Evolutionary conservation across 1,140 invertebrate genomes (phyloP), one percentile per base, ranked within the genome.

Genomic region (Nasonia vitripennis): DNA sequence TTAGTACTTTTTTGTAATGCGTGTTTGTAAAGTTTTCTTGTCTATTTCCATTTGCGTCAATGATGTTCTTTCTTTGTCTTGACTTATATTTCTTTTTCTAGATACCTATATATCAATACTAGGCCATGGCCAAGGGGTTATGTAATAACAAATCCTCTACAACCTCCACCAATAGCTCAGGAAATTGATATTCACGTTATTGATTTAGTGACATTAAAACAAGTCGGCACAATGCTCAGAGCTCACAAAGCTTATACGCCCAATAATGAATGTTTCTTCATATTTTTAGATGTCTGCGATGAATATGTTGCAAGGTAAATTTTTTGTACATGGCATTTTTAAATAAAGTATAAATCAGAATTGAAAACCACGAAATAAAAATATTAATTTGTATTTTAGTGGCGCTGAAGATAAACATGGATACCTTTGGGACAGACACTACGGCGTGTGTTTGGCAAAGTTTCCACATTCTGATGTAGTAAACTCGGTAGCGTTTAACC

Each of bases 111-210:
- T 92, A 97, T 98, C 0, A 98, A 98, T 90, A 96, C 96, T 88
- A 94, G 97, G 84, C 96, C 97, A 1, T 98, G 97, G 97, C 97
- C 97, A 2, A 94, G 95, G 88, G 95, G 95, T 81, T 98, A 97
- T 90, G 93, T 94, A 20, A 98, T 98, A 86, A 95, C 95, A 7
- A 96, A 97, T 94, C 96, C 97, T 0, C 92, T 97, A 17, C 95
- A 96, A 89, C 97, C 97, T 48, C 97, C 97, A 3, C 97, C 97
- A 0, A 97, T 98, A 88, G 97, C 97, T n/a, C 96, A 97, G 93
- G 97, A 98, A 94, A 98, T 98, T 82, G 97, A 98, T 90, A 97
- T 98, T 87, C 97, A 98, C 89, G 97, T 98, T 1, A 98, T 98
- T 87, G 97, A 98, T 93, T 92, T 98, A 84, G 94, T 95, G 55